Evolutionary conservation across 2,888 invertebrate species (phyloP), one percentile per base, ranked within the genome.

Genomic region (Melanophora roralis): DNA sequence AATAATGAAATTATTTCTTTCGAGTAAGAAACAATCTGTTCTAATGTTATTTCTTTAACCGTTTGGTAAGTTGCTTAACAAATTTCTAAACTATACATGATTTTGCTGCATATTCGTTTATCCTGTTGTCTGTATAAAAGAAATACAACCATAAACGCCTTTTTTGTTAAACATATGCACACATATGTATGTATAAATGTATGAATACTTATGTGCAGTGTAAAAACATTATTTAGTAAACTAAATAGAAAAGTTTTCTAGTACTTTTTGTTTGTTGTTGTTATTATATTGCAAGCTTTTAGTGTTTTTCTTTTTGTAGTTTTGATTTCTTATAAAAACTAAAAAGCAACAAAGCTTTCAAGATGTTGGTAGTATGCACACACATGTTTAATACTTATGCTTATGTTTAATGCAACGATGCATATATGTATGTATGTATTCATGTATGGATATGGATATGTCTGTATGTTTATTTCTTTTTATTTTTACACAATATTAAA

Each of bases 1-100:
- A 45, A 73, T 55, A 73, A 73, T 64, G 45, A 73, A 64, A 62
- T 51, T 71, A 23, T 71, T 71, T 51, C 43, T 71, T 71, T 51
- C 53, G 43, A 51, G 49, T 51, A 5, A 27, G 27, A 27, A 27
- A 27, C 27, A 27, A 27, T 5, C 27, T 27, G 27, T 27, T 27
- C n/a, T 5, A 27, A 27, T 6, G 27, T 27, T 27, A 71, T 23
- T 12, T 45, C 14, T 65, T 12, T 5, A 23, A 14, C 21, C 38
- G 38, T 40, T 49, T 14, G 11, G 11, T 16, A 45, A 53, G n/a
- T 34, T 75, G 34, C 27, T 60, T 45, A 75, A 68, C 27, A 75
- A 60, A 68, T 45, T 60, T 60, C 68, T 62, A 75, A 68, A 68
- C 74, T 67, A 36, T 55, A 51, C 21, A 21, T 59, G 43, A 59